A percentile compares a stretch with the other conserved stretches of the same genome.
These are phyloP conservation scores for Dorcus hopei DNA, from an alignment of 2,888 invertebrate genomes.

Conservation along the genomic window DNA sequence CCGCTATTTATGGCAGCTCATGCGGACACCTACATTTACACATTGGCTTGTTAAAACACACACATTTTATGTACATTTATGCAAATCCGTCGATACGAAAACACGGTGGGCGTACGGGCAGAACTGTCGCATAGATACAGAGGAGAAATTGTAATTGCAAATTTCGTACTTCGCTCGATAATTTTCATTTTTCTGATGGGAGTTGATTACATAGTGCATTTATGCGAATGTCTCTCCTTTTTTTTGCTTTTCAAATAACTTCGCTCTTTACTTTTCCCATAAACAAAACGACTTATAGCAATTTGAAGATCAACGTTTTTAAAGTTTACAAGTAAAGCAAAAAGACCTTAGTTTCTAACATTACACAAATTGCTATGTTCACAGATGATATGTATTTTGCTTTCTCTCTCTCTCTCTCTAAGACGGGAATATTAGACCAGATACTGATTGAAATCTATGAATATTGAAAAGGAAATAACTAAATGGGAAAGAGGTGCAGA, in stretches of 20 bases:
- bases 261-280: no score
- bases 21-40: slow-evolving; percentile 24
- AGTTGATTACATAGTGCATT: background rate
- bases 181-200: slow-evolving; percentile 8
- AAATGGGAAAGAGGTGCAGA: no score
- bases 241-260: background rate
- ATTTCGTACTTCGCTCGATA: slow-evolving; percentile 17
- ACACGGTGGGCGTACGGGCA: slow-evolving; percentile 21
- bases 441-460: no score
- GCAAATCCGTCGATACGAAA: slow-evolving; percentile 20
- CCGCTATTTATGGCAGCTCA: slow-evolving; percentile 10
- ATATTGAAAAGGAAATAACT: no score
- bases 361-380: no score
- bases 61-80: slow-evolving; percentile 27
- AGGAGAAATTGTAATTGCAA: slow-evolving; percentile 26
- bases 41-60: slow-evolving; percentile 24
- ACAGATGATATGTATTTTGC: no score
- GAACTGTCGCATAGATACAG: slow-evolving; percentile 21
- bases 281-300: no score
- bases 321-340: no score
- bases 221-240: background rate
- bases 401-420: no score
- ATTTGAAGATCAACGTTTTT: no score
- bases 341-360: no score
- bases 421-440: no score